A percentile compares a stretch with the other conserved stretches of the same genome.
These are phyloP conservation scores for Brachyhypopomus gauderio DNA, from an alignment of 2,113 vertebrate genomes.

Conservation along the genomic window DNA sequence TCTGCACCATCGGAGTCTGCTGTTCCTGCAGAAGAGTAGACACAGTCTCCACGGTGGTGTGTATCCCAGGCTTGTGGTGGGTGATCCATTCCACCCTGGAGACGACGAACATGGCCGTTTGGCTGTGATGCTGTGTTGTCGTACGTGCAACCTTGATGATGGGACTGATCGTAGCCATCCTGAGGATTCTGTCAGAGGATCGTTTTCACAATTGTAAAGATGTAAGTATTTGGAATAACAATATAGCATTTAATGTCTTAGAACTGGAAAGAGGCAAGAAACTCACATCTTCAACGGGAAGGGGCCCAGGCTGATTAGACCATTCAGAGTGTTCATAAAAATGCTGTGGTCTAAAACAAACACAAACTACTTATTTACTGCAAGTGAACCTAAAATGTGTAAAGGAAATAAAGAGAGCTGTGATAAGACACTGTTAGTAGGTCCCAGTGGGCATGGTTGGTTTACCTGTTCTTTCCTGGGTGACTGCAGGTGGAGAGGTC, in stretches of 20 bases:
- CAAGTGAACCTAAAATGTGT: neutral
- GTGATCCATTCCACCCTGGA: slow-evolving; percentile 59
- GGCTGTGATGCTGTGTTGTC: slow-evolving; percentile 58
- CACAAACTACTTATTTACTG: neutral
- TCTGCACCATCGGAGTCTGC: slow-evolving; percentile 68
- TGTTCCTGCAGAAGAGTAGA: slow-evolving; percentile 63
- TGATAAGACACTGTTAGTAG: slow-evolving; percentile 3
- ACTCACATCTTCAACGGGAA: slow-evolving; percentile 73
- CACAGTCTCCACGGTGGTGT: slow-evolving; percentile 65
- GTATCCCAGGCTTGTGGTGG: slow-evolving; percentile 73
- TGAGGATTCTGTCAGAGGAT: slow-evolving; percentile 66
- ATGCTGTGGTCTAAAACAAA: slow-evolving; percentile 71
- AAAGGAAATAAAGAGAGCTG: neutral
- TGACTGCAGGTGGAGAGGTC: slow-evolving; percentile 77
- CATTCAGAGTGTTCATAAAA: slow-evolving; percentile 71
- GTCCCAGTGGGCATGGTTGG: neutral
- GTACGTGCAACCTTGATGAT: slow-evolving; percentile 67
- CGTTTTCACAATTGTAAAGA: slow-evolving; percentile 13
- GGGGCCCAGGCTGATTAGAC: slow-evolving; percentile 68
- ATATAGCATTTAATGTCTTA: neutral
- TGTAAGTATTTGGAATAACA: neutral
- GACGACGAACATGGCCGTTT: slow-evolving; percentile 59
- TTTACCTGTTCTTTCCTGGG: slow-evolving; percentile 76
- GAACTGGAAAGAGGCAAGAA: neutral
- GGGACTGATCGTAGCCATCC: slow-evolving; percentile 63